These are phyloP conservation scores for Synaphobranchus kaupii DNA, from an alignment of 2,797 vertebrate genomes.

Conservation along the genomic window DNA sequence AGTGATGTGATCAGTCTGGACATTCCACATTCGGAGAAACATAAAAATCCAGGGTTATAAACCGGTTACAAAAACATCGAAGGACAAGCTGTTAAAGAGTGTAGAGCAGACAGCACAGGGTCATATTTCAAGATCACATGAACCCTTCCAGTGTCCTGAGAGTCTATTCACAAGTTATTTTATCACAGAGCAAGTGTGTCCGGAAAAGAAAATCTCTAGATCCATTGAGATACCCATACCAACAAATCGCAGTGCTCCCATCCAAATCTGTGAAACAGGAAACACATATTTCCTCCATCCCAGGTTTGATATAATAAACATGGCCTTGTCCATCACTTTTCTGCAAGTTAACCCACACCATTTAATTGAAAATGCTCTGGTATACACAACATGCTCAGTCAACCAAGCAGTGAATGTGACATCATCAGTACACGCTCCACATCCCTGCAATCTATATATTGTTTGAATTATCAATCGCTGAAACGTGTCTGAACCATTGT, in stretches of 20 bases:
- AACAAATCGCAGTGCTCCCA: too few relatives aligned
- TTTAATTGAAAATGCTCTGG: neutral
- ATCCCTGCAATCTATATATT: neutral
- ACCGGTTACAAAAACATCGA: neutral
- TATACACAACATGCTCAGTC: neutral
- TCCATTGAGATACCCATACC: too few relatives aligned
- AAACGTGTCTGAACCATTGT: neutral
- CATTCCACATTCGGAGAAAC: neutral
- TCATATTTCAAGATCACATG: conserved; percentile 1
- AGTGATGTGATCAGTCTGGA: neutral
- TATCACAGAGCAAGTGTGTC: neutral
- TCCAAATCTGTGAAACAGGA: neutral
- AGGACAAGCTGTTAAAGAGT: neutral
- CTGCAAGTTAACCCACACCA: neutral
- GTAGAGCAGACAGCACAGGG: neutral
- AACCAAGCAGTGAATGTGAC: neutral
- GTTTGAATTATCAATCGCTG: neutral
- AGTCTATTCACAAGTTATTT: neutral
- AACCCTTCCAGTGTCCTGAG: neutral
- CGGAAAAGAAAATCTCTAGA: too few relatives aligned
- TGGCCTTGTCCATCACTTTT: neutral
- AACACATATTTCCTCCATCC: neutral
- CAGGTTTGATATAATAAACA: neutral
- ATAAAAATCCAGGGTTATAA: neutral
- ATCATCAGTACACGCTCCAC: neutral